A percentile compares a stretch with the other conserved stretches of the same genome.
These are phyloP conservation scores for Gonioctena quinquepunctata DNA, from an alignment of 1,140 invertebrate genomes.

Conservation along the genomic window DNA sequence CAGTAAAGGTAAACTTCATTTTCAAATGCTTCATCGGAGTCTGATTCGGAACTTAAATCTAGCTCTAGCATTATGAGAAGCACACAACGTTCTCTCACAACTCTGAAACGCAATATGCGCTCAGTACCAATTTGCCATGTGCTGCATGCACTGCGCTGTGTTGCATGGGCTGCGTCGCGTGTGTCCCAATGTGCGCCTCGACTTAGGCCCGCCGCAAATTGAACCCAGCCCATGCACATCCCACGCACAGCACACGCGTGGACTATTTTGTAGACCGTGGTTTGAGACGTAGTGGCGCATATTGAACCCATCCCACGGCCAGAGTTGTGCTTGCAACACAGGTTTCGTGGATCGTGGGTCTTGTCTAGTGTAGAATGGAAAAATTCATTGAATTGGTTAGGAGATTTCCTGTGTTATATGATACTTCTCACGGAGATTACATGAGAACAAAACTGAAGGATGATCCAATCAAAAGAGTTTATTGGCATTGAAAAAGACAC, in stretches of 20 bases:
- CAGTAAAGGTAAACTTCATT: too few species aligned
- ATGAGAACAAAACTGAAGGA: not conserved
- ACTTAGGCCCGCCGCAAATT: conserved; percentile 7
- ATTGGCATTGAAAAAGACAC: too few species aligned
- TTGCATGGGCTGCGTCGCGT: not conserved
- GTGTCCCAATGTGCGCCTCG: not conserved
- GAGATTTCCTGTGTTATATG: not conserved
- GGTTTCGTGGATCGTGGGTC: conserved; percentile 10
- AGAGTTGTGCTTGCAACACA: conserved; percentile 9
- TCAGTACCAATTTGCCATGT: too few species aligned
- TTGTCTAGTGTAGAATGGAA: not conserved
- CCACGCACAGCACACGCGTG: conserved; percentile 2
- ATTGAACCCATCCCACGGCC: conserved; percentile 1
- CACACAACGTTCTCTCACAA: too few species aligned
- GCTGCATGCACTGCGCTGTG: not conserved
- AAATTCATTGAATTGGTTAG: not conserved
- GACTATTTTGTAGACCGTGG: not conserved
- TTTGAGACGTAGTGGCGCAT: conserved; percentile 4
- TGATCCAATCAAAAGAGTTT: too few species aligned
- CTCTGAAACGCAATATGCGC: too few species aligned
- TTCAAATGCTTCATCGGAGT: too few species aligned
- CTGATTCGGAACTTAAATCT: too few species aligned
- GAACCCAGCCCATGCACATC: conserved; percentile 11
- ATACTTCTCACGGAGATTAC: not conserved
- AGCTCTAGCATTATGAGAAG: too few species aligned